A percentile compares a stretch with the other conserved stretches of the same genome.
Conservation (phyloP, 2,888 invertebrate genomes). For the Andrena praecox region DNA sequence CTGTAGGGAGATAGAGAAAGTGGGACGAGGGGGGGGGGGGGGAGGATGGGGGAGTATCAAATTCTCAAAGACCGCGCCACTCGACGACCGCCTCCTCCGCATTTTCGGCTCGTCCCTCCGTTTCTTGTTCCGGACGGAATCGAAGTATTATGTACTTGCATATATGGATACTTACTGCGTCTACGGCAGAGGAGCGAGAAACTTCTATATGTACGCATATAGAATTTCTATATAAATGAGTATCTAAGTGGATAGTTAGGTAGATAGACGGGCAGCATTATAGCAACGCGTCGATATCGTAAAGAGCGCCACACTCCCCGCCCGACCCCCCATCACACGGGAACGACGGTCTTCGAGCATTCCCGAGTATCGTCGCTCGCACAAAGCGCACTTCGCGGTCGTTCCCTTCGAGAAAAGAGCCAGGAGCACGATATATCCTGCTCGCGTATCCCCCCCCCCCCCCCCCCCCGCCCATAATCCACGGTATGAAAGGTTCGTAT, state of each 20-base stretch:
- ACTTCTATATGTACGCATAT: constrained; percentile 51
- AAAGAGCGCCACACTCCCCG: neutral
- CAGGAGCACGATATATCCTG: neutral
- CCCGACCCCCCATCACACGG: neutral
- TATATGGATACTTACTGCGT: constrained; percentile 52
- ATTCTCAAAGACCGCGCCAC: neutral
- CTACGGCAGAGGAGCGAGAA: constrained; percentile 37
- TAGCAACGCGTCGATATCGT: constrained; percentile 29
- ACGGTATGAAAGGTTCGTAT: constrained; percentile 24
- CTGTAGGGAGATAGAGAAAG: neutral
- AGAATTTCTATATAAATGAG: constrained; percentile 55
- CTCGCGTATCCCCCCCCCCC: constrained; percentile 9
- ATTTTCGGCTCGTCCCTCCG: constrained; percentile 38
- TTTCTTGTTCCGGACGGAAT: constrained; percentile 36
- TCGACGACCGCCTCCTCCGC: constrained; percentile 11
- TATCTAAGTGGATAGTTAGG: constrained; percentile 62
- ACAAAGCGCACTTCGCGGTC: constrained; percentile 24
- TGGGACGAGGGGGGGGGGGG: neutral
- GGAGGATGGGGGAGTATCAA: neutral
- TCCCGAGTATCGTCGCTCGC: constrained; percentile 8
- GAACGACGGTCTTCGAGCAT: neutral
- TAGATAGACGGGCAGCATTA: constrained; percentile 51
- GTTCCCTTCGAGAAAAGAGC: neutral
- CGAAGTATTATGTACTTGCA: constrained; percentile 55
- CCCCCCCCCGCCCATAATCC: constrained; percentile 3